A percentile compares a stretch with the other conserved stretches of the same genome.
Evolutionary conservation across 1,140 invertebrate genomes (phyloP).

Genomic region (Prorops nasuta): DNA sequence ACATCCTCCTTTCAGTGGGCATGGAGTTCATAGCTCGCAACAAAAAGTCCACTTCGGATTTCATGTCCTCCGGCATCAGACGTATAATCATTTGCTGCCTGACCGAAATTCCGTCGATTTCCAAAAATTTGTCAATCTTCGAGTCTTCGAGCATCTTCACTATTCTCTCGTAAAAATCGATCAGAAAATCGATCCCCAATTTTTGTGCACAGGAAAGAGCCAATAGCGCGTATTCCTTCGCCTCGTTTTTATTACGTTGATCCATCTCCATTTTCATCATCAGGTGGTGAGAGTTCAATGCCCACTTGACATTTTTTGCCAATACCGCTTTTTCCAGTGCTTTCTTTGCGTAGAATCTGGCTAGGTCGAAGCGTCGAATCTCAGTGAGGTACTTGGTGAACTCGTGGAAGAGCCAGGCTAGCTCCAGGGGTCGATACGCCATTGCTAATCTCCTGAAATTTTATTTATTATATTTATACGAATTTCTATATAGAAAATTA

Average conservation of each 20-base stretch:
- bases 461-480: not conserved
- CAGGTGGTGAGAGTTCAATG: constrained; percentile 35
- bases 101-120: constrained; percentile 22
- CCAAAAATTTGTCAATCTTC: constrained; percentile 24
- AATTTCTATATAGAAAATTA: not conserved
- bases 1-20: constrained; percentile 31
- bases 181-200: constrained; percentile 28
- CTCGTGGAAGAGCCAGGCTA: constrained; percentile 44
- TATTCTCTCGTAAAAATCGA: constrained; percentile 37
- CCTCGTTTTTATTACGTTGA: constrained; percentile 42
- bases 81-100: constrained; percentile 32
- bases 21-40: constrained; percentile 37
- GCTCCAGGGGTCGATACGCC: constrained; percentile 32
- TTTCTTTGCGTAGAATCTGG: constrained; percentile 43
- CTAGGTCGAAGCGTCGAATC: constrained; percentile 33
- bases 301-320: constrained; percentile 26
- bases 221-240: constrained; percentile 30
- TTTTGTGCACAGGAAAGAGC: constrained; percentile 28
- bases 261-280: constrained; percentile 36
- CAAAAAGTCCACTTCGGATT: constrained; percentile 28
- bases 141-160: constrained; percentile 26
- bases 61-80: constrained; percentile 36
- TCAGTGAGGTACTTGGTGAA: constrained; percentile 34
- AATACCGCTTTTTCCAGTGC: constrained; percentile 23
- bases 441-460: constrained; percentile 29